Base-by-base conservation (phyloP, 1,140 invertebrate genomes). In the Caenorhabditis latens region DNA sequence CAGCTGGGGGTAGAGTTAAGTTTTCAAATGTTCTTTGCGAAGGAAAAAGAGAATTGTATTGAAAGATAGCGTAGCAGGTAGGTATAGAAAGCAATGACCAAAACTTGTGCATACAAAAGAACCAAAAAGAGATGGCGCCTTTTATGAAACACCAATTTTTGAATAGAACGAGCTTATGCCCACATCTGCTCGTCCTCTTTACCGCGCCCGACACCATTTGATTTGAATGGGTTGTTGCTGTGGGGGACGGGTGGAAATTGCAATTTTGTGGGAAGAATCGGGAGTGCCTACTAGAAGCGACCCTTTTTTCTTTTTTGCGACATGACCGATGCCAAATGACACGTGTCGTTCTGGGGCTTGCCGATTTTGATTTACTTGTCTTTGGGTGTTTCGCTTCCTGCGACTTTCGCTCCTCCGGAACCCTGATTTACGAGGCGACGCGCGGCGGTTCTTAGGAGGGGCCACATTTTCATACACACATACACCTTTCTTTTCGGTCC, bases 51-150 rank as follows among this genome's bases (percentile, higher is more conserved):
- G 32, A 32, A 32, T 32, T 32, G 32, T 32, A 32, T 32, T 32
- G 32, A 32, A 32, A 32, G 32, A 32, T 32, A 32, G 32, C 32
- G 32, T 32, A 32, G 32, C 65, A 21, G 46, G n/a, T n/a, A 13
- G 46, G n/a, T 46, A 19, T 58, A 32, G 32, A 63, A 63, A 32
- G 71, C n/a, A 46, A 13, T 43, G 71, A 42, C 65, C 65, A 11
- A 71, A 79, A 79, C 71, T 79, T 79, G 71, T 79, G 71, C 71
- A 79, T 79, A 79, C 71, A 79, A 79, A 50, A 79, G 71, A 79
- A 48, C 7, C 46, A n/a, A 19, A 50, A 48, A 21, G 13, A 53
- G 40, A 79, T 14, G 9, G 21, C 19, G 71, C n/a, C 71, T 16
- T 79, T 79, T 79, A 50, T 50, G 65, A 71, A 79, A 79, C 46